These are phyloP conservation scores for Potamarius usumacintae DNA, from an alignment of 2,113 vertebrate genomes.

Conservation along the genomic window DNA sequence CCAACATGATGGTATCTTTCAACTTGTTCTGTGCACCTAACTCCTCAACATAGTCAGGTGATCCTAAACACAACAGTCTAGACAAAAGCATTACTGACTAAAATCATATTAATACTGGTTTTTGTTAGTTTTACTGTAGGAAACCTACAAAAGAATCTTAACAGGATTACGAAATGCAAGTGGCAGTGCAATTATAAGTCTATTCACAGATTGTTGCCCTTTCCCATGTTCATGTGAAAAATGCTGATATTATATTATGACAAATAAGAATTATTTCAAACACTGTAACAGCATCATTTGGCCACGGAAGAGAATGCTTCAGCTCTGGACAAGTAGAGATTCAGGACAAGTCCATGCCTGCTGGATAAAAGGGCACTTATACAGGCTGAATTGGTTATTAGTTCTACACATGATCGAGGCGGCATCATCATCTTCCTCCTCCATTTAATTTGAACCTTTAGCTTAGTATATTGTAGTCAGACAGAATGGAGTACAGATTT, in stretches of 20 bases:
- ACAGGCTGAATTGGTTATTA: not conserved
- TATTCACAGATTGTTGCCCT: not conserved
- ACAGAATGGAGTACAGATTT: constrained; percentile 1
- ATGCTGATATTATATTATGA: constrained; percentile 6
- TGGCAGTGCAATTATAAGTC: constrained; percentile 40
- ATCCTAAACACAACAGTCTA: not conserved
- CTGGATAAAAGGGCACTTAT: not conserved
- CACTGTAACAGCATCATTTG: not conserved
- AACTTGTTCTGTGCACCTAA: not conserved
- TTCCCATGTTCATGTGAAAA: constrained; percentile 24
- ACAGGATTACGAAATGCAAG: constrained; percentile 28
- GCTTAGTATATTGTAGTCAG: not conserved
- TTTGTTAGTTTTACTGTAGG: constrained; percentile 1
- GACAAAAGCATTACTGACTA: not conserved
- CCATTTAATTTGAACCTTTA: not conserved
- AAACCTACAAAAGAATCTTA: constrained; percentile 11
- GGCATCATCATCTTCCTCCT: not conserved
- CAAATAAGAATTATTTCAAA: not conserved
- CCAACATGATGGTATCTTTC: constrained; percentile 10
- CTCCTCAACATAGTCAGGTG: not conserved
- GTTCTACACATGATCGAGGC: not conserved
- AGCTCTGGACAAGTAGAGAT: not conserved
- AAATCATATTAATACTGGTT: constrained; percentile 9
- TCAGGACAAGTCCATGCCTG: not conserved
- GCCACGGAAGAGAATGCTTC: not conserved